Percentiles rank a stretch among this genome's conserved stretches.
Evolutionary conservation across 1,140 invertebrate species (phyloP).

Genomic region (Chelonus insularis): DNA sequence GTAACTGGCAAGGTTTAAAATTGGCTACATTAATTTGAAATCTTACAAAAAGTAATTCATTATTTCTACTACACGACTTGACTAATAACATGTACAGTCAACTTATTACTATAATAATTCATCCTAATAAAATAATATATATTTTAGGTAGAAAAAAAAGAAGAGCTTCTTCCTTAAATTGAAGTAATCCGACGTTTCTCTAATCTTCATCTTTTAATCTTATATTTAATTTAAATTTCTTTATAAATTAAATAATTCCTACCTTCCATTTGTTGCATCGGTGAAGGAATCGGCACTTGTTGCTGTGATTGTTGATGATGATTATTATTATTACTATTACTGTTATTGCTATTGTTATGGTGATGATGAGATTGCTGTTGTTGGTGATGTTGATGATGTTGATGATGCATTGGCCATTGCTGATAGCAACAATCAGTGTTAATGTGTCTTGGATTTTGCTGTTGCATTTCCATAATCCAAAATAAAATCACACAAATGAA

Average conservation of each 20-base stretch:
- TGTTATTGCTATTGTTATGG: constrained; percentile 18
- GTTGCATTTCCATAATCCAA: constrained; percentile 34
- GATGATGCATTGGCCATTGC: constrained; percentile 44
- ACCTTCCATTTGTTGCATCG: constrained; percentile 60
- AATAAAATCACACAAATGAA: constrained; percentile 13
- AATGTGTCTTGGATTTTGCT: constrained; percentile 42
- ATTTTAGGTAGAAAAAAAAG: too few relatives aligned
- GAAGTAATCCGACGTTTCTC: too few relatives aligned
- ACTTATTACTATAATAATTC: too few relatives aligned
- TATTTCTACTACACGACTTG: too few relatives aligned
- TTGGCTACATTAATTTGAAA: constrained; percentile 26
- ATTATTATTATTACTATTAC: constrained; percentile 28
- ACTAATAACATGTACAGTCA: too few relatives aligned
- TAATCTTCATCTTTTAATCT: too few relatives aligned
- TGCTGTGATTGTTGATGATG: constrained; percentile 25
- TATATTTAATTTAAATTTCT: too few relatives aligned
- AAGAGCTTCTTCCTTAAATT: too few relatives aligned
- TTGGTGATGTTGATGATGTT: constrained; percentile 28
- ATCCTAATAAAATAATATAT: too few relatives aligned
- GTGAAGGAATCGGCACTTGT: constrained; percentile 44
- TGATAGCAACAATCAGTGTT: constrained; percentile 45
- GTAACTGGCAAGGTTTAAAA: constrained; percentile 34
- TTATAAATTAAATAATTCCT: constrained; percentile 11
- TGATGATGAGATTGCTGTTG: constrained; percentile 38
- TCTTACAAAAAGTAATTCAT: too few relatives aligned